Conservation (phyloP, 1,140 invertebrate genomes). For the Rhagoletis pomonella region DNA sequence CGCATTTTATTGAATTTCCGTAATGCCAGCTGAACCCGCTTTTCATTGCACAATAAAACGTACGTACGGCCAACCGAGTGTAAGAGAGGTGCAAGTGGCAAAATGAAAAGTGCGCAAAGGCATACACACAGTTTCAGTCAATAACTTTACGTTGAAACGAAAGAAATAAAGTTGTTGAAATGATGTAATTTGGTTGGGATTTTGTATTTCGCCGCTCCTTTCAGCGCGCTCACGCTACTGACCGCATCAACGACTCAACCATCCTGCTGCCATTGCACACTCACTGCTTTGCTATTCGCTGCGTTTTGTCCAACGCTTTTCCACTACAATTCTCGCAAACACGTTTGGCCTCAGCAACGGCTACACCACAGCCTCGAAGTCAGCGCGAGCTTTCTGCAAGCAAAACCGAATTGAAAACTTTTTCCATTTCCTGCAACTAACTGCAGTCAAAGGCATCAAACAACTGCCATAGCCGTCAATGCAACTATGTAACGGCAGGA, state of each 20-base stretch:
- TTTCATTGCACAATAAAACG: not conserved
- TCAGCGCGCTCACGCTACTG: not conserved
- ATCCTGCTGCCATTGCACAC: not conserved
- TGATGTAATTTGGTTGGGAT: not conserved
- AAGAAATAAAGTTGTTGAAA: not conserved
- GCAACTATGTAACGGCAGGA: constrained; percentile 16
- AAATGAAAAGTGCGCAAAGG: not conserved
- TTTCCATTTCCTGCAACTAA: constrained; percentile 43
- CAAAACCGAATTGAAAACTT: constrained; percentile 45
- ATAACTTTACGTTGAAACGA: not conserved
- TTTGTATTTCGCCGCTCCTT: not conserved
- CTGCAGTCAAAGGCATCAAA: constrained; percentile 14
- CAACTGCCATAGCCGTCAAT: constrained; percentile 7
- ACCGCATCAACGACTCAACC: no score
- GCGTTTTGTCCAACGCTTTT: constrained; percentile 5
- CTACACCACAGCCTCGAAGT: not conserved
- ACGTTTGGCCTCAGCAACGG: not conserved
- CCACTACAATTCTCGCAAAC: not conserved
- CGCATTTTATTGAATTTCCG: constrained; percentile 43
- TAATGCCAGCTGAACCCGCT: constrained; percentile 26
- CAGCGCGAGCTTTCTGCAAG: not conserved
- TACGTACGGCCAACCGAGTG: no score
- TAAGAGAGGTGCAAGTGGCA: not conserved
- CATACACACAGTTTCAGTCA: not conserved
- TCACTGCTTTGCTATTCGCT: not conserved